Conservation (phyloP, 2,113 vertebrate genomes). For the Cynoglossus semilaevis region DNA sequence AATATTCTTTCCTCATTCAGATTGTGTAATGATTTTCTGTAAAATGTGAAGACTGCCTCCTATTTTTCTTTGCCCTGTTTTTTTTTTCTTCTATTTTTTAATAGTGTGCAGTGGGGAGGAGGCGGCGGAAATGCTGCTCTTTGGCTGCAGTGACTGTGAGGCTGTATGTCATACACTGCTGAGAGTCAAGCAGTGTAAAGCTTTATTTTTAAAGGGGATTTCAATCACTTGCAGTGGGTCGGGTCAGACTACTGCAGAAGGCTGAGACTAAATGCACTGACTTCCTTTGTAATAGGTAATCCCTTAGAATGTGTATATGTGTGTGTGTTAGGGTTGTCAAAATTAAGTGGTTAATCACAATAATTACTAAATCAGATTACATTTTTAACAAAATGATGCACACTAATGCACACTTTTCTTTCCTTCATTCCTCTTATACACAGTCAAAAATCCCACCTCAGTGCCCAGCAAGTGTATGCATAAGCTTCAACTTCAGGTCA, state of each 20-base stretch:
- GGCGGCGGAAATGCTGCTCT: slow-evolving; percentile 63
- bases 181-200: slow-evolving; percentile 68
- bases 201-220: slow-evolving; percentile 1
- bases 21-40: slow-evolving; percentile 78
- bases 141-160: slow-evolving; percentile 74
- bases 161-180: slow-evolving; percentile 65
- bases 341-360: too few species aligned
- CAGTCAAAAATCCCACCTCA: too few species aligned
- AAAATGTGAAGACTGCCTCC: slow-evolving; percentile 74
- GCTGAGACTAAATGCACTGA: neutral
- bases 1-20: slow-evolving; percentile 71
- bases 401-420: too few species aligned
- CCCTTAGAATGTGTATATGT: too few species aligned
- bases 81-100: slow-evolving; percentile 48
- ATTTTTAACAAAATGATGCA: too few species aligned
- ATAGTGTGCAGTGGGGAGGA: slow-evolving; percentile 24
- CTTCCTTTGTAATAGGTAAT: too few species aligned
- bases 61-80: slow-evolving; percentile 72
- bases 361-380: too few species aligned
- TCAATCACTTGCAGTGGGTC: neutral
- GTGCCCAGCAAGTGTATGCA: too few species aligned
- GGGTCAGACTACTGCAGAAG: neutral
- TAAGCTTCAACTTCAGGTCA: too few species aligned
- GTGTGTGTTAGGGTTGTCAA: too few species aligned
- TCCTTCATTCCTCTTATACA: too few species aligned